Conservation (phyloP, 2,888 invertebrate species). For the Magallana nippona region DNA sequence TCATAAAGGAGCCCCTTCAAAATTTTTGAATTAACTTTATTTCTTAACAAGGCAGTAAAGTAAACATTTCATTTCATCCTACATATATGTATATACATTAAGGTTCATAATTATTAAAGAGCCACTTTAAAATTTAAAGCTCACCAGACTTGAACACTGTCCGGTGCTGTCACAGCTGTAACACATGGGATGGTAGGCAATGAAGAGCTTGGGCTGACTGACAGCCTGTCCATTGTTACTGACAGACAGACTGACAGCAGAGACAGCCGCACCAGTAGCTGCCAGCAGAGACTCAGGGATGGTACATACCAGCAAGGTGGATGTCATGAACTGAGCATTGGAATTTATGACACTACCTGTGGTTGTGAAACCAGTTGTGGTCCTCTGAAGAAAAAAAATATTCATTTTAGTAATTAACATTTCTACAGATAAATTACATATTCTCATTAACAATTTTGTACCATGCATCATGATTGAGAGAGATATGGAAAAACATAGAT, state of each 20-base stretch:
- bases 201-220: slow-evolving; percentile 23
- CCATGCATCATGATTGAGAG: too few relatives aligned
- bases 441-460: background rate
- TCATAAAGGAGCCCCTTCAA: too few relatives aligned
- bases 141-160: slow-evolving; percentile 18
- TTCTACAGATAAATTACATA: too few relatives aligned
- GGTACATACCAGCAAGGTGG: slow-evolving; percentile 31
- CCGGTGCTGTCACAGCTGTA: slow-evolving; percentile 36
- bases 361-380: background rate
- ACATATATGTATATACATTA: too few relatives aligned
- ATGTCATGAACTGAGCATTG: slow-evolving; percentile 34
- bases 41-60: too few relatives aligned
- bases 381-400: background rate
- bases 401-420: background rate
- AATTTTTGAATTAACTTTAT: too few relatives aligned
- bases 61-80: too few relatives aligned
- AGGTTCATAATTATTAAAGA: too few relatives aligned
- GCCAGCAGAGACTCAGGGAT: slow-evolving; percentile 26
- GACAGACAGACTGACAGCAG: slow-evolving; percentile 34
- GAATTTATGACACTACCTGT: background rate
- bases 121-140: too few relatives aligned
- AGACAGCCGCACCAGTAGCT: background rate
- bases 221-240: slow-evolving; percentile 32
- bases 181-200: slow-evolving; percentile 40
- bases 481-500: too few relatives aligned